Base-by-base conservation (phyloP, 2,888 invertebrate species). In the Eupithecia pulchellata region DNA sequence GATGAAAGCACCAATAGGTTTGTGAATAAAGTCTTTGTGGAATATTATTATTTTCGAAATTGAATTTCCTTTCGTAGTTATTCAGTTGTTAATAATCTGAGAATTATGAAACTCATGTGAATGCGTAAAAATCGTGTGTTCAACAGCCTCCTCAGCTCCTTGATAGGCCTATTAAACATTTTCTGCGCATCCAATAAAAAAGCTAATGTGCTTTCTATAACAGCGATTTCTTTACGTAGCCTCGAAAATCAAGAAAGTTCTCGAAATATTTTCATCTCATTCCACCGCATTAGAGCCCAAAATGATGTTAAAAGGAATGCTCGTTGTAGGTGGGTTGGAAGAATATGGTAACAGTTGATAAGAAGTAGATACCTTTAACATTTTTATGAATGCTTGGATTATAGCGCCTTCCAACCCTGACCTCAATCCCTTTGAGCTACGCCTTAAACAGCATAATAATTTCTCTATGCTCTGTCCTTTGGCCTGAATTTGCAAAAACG, bases 11-110 rank as follows among this genome's bases (percentile, higher is more conserved):
- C 6, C 9, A 42, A 47, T 20, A 47, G n/a, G 42, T 20, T 47
- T 47, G 20, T n/a, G 3, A 20, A n/a, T 20, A 9, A 11, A 20
- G 11, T 11, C 0, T 47, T 25, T 13, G 13, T 52, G 1, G 13
- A 52, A 52, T 60, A 60, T 32, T 9, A 27, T 57, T 4, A 39
- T 39, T 17, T 29, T 25, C n/a, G 13, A n/a, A n/a, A 4, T 32
- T 30, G 17, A 20, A 60, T n/a, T n/a, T 60, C 32, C 30, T 60
- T 60, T 60, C 58, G n/a, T n/a, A n/a, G n/a, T 32, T 32, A 32
- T 30, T 60, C 58, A 60, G 32, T 11, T 60, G 58, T 30, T 20
- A 57, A 29, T 30, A 60, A 60, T 30, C 30, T n/a, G 29, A 32
- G n/a, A n/a, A 30, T 32, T 60, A 32, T 20, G 30, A 32, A n/a